A percentile compares a stretch with the other conserved stretches of the same genome.
Conservation (phyloP, 2,888 invertebrate genomes). For the Hyles lineata region DNA sequence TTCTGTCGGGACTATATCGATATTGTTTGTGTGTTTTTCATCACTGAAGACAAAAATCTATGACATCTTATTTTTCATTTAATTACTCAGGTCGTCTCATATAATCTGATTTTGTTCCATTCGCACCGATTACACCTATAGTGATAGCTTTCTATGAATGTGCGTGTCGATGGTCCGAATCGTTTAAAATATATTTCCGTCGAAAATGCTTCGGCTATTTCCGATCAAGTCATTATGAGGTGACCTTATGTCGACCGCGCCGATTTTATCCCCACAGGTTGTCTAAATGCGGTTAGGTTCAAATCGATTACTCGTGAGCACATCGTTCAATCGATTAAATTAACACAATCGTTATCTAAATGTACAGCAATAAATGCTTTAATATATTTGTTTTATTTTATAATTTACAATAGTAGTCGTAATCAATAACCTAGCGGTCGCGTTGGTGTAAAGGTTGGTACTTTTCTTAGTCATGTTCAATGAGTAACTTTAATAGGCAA, state of each 20-base stretch:
- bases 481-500: too few species aligned
- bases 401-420: too few species aligned
- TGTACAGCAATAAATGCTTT: background rate
- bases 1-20: too few species aligned
- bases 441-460: too few species aligned
- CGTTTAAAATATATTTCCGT: slow-evolving; percentile 18
- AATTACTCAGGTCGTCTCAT: background rate
- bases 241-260: slow-evolving; percentile 10
- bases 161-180: background rate
- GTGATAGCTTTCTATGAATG: background rate
- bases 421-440: too few species aligned
- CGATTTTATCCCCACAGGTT: slow-evolving; percentile 16
- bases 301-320: background rate
- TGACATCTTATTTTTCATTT: too few species aligned
- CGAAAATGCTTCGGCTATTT: slow-evolving; percentile 20
- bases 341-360: background rate
- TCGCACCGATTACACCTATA: background rate
- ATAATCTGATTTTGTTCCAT: background rate
- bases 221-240: slow-evolving; percentile 8
- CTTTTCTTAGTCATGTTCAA: too few species aligned
- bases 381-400: too few species aligned
- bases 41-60: too few species aligned
- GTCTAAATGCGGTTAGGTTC: background rate
- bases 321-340: background rate
- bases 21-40: too few species aligned